Percentiles rank a stretch among this genome's conserved stretches.
Conservation (phyloP, 2,797 vertebrate species). For the Hoplostethus atlanticus region DNA sequence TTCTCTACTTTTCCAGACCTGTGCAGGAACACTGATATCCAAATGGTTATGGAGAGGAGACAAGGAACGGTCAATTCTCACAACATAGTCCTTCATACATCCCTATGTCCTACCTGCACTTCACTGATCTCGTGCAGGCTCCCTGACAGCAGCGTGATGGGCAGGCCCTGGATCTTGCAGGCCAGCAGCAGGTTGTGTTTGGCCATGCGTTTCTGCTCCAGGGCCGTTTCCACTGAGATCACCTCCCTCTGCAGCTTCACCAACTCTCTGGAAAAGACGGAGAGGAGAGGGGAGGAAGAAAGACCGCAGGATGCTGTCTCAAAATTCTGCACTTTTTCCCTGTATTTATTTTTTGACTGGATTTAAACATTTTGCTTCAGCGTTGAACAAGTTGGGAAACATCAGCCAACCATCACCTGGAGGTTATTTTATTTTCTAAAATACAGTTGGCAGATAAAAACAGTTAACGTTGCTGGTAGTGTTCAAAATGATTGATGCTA, state of each 20-base stretch:
- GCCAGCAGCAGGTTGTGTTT: slow-evolving; percentile 91
- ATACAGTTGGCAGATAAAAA: too few relatives aligned
- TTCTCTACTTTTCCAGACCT: background rate
- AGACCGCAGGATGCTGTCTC: background rate
- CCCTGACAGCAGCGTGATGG: slow-evolving; percentile 87
- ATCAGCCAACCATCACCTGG: too few relatives aligned
- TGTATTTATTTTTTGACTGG: background rate
- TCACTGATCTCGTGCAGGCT: slow-evolving; percentile 91
- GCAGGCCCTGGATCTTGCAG: slow-evolving; percentile 91
- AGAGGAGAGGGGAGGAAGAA: background rate
- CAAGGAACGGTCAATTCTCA: background rate
- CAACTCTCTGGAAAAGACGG: slow-evolving; percentile 80
- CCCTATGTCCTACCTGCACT: slow-evolving; percentile 83
- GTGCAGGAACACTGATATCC: background rate
- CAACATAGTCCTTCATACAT: background rate
- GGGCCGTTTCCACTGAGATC: slow-evolving; percentile 79
- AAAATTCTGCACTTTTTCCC: background rate
- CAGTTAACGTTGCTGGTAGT: too few relatives aligned
- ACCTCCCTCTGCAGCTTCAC: slow-evolving; percentile 87
- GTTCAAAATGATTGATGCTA: too few relatives aligned
- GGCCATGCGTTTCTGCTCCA: slow-evolving; percentile 89
- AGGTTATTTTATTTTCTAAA: too few relatives aligned
- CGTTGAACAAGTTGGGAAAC: too few relatives aligned
- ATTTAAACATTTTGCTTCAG: too few relatives aligned
- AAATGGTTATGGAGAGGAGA: too few relatives aligned